A percentile compares a stretch with the other conserved stretches of the same genome.
phyloP scores from a whole-genome alignment of 1,140 invertebrate species.

The Brachionus plicatilis region DNA sequence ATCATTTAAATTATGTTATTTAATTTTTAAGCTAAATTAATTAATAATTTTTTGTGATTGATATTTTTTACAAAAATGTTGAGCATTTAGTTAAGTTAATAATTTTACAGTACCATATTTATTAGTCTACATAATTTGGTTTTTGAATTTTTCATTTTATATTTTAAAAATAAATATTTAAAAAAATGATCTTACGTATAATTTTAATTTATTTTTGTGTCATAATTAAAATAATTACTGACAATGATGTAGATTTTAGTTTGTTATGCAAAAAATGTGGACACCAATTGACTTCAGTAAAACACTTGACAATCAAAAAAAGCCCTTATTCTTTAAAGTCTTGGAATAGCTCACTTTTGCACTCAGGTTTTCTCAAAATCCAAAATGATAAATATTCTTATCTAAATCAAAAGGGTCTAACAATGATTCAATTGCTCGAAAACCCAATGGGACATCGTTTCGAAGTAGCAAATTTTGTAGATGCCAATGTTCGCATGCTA shows the following conservation, averaged over 20 bases:
- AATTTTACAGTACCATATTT: not conserved
- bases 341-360: not conserved
- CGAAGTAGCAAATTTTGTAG: not conserved
- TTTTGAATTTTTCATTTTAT: not conserved
- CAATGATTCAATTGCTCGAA: not conserved
- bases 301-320: not conserved
- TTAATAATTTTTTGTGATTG: no score
- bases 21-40: no score
- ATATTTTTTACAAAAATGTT: not conserved
- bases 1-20: no score
- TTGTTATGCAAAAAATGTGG: conserved; percentile 10
- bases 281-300: not conserved
- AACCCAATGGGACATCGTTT: not conserved
- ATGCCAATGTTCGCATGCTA: not conserved
- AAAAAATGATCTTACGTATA: not conserved
- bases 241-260: not conserved
- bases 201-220: not conserved
- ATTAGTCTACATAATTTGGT: not conserved
- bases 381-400: not conserved
- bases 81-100: not conserved
- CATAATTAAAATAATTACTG: not conserved
- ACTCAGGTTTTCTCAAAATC: not conserved
- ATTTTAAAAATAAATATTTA: not conserved
- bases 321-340: not conserved
- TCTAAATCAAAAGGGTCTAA: not conserved